Percentiles rank a stretch among this genome's conserved stretches.
These are phyloP conservation scores for Drosophila ananassae DNA, from an alignment of 1,140 invertebrate genomes.

Conservation along the genomic window DNA sequence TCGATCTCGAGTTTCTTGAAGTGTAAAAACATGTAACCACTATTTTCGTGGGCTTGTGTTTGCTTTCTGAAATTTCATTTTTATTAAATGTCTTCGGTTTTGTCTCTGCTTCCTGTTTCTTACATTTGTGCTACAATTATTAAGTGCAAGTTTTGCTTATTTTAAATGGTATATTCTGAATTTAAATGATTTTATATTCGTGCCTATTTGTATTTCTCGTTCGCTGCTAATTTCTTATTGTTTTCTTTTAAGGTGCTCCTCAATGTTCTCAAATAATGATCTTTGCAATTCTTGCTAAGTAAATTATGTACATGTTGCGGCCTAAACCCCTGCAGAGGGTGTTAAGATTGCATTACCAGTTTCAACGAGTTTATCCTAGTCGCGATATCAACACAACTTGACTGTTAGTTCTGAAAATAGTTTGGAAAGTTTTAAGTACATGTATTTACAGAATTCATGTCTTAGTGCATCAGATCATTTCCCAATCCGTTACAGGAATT, in stretches of 20 bases:
- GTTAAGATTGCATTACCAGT: background rate
- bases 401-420: too few species aligned
- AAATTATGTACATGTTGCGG: conserved; percentile 19
- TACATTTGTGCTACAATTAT: conserved; percentile 61
- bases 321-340: background rate
- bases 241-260: conserved; percentile 80
- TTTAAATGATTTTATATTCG: conserved; percentile 46
- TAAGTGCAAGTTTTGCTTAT: conserved; percentile 62
- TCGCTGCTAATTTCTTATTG: conserved; percentile 71
- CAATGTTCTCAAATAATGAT: conserved; percentile 61
- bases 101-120: conserved; percentile 27
- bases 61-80: conserved; percentile 15
- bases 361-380: too few species aligned
- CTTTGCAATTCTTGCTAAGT: conserved; percentile 32
- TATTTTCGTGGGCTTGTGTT: conserved; percentile 1
- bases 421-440: background rate
- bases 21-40: conserved; percentile 44
- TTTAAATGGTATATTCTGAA: conserved; percentile 49
- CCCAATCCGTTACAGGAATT: too few species aligned
- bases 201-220: conserved; percentile 36
- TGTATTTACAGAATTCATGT: too few species aligned
- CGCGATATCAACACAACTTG: too few species aligned
- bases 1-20: conserved; percentile 35
- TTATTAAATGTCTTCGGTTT: conserved; percentile 10
- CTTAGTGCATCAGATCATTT: too few species aligned